These are phyloP conservation scores for Drosophila pallidifrons DNA, from an alignment of 1,140 invertebrate species.

Conservation along the genomic window DNA sequence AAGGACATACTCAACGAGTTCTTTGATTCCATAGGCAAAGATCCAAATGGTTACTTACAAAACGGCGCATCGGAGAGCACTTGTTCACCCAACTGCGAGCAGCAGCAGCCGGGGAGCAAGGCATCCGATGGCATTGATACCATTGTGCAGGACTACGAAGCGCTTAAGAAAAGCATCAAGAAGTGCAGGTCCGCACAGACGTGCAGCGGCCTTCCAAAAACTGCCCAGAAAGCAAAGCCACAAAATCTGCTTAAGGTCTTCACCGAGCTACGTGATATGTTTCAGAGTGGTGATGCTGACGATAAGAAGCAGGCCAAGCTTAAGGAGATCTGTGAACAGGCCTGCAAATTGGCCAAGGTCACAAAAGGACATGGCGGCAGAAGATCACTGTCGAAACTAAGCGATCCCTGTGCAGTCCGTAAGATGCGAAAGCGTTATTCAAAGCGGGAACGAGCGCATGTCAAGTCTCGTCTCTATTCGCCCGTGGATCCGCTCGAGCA, in stretches of 20 bases:
- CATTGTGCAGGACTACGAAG: conserved; percentile 48
- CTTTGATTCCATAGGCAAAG: conserved; percentile 31
- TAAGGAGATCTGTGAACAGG: conserved; percentile 57
- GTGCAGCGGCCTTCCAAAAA: background rate
- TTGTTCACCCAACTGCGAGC: background rate
- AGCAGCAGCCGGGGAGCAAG: background rate
- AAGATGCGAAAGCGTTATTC: conserved; percentile 11
- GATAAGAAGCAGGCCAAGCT: conserved; percentile 15
- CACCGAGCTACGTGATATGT: conserved; percentile 62
- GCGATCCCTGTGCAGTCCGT: background rate
- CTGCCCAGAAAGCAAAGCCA: background rate
- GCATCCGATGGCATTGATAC: conserved; percentile 57
- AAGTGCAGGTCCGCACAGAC: conserved; percentile 8
- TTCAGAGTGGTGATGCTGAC: conserved; percentile 6
- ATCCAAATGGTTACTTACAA: conserved; percentile 1
- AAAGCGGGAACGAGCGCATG: background rate
- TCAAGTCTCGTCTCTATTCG: conserved; percentile 49
- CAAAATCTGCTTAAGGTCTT: conserved; percentile 59
- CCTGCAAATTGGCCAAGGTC: conserved; percentile 39
- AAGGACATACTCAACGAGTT: conserved; percentile 54
- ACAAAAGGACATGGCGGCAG: background rate
- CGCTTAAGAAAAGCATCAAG: conserved; percentile 45
- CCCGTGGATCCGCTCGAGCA: background rate
- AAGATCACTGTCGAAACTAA: background rate
- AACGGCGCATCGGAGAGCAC: background rate